Conservation (phyloP, 2,888 invertebrate genomes). For the Eilema depressum region DNA sequence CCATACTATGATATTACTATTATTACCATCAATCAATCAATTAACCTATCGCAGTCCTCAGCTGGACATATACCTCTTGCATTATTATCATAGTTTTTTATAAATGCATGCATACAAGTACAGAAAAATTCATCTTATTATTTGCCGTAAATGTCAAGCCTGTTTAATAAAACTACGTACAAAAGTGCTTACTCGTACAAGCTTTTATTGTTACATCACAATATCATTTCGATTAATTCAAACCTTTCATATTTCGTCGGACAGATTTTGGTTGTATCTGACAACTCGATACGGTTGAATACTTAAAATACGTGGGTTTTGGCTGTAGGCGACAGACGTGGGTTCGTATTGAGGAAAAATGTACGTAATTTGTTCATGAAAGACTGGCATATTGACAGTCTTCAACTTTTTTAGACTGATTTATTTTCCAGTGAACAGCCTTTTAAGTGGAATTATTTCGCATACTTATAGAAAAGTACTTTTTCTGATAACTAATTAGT, state of each 20-base stretch:
- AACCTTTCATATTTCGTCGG: constrained; percentile 30
- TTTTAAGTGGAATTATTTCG: background rate
- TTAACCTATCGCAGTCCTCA: too few relatives aligned
- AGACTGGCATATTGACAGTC: constrained; percentile 36
- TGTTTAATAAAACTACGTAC: background rate
- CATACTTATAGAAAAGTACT: background rate
- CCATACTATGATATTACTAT: too few relatives aligned
- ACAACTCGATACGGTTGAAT: constrained; percentile 57
- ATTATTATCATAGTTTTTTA: background rate
- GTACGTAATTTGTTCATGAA: constrained; percentile 38
- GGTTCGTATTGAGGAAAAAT: constrained; percentile 40
- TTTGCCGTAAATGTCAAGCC: background rate
- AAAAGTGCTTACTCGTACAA: background rate
- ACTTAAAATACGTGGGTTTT: constrained; percentile 65
- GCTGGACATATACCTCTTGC: too few relatives aligned
- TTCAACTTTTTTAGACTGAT: constrained; percentile 8
- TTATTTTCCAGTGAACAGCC: background rate
- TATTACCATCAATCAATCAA: too few relatives aligned
- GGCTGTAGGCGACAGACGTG: constrained; percentile 49
- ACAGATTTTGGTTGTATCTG: constrained; percentile 53
- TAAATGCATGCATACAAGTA: background rate
- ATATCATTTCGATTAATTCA: constrained; percentile 14
- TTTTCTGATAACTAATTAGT: background rate
- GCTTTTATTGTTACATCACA: background rate
- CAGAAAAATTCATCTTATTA: background rate